Evolutionary conservation across 2,888 invertebrate species (phyloP).

Genomic region (Odontocolon sp.): DNA sequence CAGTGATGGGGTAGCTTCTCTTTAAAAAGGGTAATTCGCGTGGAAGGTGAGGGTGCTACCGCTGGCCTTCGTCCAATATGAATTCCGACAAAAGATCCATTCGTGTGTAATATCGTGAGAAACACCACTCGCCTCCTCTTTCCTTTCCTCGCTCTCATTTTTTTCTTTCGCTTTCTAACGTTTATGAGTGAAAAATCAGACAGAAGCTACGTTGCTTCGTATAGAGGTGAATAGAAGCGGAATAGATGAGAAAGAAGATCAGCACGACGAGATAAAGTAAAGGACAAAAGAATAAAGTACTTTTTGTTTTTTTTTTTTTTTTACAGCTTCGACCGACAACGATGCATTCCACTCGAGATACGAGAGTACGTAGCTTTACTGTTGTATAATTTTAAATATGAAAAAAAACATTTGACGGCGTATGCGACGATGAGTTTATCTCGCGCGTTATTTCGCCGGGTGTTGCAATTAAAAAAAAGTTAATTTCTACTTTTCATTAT

Average conservation of each 20-base stretch:
- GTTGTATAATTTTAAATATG: conserved; percentile 52
- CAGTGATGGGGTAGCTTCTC: background rate
- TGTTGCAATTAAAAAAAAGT: too few species aligned
- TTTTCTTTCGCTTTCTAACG: conserved; percentile 19
- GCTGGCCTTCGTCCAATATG: conserved; percentile 52
- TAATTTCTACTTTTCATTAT: too few species aligned
- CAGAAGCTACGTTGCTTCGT: background rate
- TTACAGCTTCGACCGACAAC: conserved; percentile 19
- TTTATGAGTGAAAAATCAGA: conserved; percentile 22
- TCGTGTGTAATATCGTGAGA: conserved; percentile 55
- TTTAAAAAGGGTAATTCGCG: conserved; percentile 43
- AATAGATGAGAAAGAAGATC: background rate
- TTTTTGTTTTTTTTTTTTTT: conserved; percentile 33
- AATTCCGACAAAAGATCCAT: conserved; percentile 55
- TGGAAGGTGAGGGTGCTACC: conserved; percentile 22
- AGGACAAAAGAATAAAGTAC: conserved; percentile 21
- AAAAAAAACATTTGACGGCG: conserved; percentile 1
- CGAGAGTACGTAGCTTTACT: conserved; percentile 14
- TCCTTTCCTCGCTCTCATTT: conserved; percentile 12
- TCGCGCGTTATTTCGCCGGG: too few species aligned
- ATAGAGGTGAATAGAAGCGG: background rate
- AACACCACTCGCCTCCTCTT: conserved; percentile 35
- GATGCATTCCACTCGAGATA: conserved; percentile 25
- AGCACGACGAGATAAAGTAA: conserved; percentile 29
- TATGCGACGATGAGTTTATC: background rate